These are phyloP conservation scores for Apteryx mantelli DNA, from an alignment of 2,113 vertebrate species.

Conservation along the genomic window DNA sequence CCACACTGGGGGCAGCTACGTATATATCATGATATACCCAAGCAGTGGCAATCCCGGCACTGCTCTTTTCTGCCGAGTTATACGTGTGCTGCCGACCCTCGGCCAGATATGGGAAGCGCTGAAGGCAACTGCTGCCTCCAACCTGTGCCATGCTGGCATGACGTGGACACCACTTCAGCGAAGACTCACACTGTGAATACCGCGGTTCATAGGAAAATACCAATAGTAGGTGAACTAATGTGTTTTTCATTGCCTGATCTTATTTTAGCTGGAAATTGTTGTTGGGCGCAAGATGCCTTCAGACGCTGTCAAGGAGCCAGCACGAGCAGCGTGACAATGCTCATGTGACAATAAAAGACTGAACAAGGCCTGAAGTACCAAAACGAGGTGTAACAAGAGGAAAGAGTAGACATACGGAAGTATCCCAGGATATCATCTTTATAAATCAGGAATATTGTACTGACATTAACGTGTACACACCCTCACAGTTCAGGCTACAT, in stretches of 20 bases:
- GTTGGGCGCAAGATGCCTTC: background rate
- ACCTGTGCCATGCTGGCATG: too few species aligned
- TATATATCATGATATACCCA: background rate
- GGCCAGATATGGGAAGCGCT: background rate
- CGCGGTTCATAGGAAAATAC: background rate
- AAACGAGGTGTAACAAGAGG: background rate
- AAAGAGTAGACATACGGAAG: background rate
- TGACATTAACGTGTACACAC: background rate
- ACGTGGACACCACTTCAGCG: background rate
- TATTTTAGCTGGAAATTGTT: background rate
- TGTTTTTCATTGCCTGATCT: background rate
- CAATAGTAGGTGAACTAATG: background rate
- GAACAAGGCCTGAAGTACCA: background rate
- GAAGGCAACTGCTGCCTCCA: background rate
- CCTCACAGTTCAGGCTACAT: background rate
- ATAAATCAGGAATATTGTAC: background rate
- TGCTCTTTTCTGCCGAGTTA: background rate
- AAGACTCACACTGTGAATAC: fast-evolving
- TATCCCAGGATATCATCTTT: background rate
- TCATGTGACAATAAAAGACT: background rate
- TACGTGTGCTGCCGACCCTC: fast-evolving
- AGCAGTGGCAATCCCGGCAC: background rate
- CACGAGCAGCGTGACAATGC: fast-evolving
- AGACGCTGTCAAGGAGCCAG: background rate
- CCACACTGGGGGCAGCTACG: background rate